A percentile compares a stretch with the other conserved stretches of the same genome.
phyloP scores from a whole-genome alignment of 2,888 invertebrate genomes.

The Drosophila glabriapex region DNA sequence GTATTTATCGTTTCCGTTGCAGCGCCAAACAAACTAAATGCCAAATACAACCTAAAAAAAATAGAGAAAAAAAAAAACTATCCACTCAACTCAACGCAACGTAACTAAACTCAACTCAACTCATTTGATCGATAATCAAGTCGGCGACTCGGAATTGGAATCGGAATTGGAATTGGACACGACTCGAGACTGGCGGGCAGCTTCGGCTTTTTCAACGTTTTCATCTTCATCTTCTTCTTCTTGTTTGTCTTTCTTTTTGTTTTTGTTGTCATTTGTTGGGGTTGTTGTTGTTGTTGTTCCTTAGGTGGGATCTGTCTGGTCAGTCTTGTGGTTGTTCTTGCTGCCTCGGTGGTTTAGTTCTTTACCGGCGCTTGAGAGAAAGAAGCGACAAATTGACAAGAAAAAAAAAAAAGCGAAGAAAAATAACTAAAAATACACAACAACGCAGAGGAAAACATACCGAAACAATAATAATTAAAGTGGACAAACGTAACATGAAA shows the following conservation, averaged over 20 bases:
- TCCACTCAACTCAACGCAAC: slow-evolving; percentile 2
- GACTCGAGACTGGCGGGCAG: slow-evolving; percentile 21
- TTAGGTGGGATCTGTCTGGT: slow-evolving; percentile 42
- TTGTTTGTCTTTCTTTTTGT: slow-evolving; percentile 11
- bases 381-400: slow-evolving; percentile 30
- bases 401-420: slow-evolving; percentile 17
- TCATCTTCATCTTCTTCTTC: slow-evolving; percentile 2
- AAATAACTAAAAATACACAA: neutral
- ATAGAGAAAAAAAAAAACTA: slow-evolving; percentile 5
- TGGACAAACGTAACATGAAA: slow-evolving; percentile 66
- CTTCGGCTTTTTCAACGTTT: slow-evolving; percentile 24
- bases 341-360: slow-evolving; percentile 64
- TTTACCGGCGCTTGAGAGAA: slow-evolving; percentile 68
- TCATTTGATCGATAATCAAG: slow-evolving; percentile 68
- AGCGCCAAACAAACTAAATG: slow-evolving; percentile 20
- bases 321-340: slow-evolving; percentile 70
- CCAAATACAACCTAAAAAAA: slow-evolving; percentile 6
- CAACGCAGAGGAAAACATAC: slow-evolving; percentile 7
- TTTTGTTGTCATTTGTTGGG: slow-evolving; percentile 23
- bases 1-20: slow-evolving; percentile 71
- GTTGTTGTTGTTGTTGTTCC: slow-evolving; percentile 20
- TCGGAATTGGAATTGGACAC: slow-evolving; percentile 35
- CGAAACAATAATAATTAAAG: slow-evolving; percentile 16
- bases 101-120: slow-evolving; percentile 16
- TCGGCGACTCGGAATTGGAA: slow-evolving; percentile 30